Evolutionary conservation across 1,140 invertebrate species (phyloP).

Genomic region (Daktulosphaira vitifoliae): DNA sequence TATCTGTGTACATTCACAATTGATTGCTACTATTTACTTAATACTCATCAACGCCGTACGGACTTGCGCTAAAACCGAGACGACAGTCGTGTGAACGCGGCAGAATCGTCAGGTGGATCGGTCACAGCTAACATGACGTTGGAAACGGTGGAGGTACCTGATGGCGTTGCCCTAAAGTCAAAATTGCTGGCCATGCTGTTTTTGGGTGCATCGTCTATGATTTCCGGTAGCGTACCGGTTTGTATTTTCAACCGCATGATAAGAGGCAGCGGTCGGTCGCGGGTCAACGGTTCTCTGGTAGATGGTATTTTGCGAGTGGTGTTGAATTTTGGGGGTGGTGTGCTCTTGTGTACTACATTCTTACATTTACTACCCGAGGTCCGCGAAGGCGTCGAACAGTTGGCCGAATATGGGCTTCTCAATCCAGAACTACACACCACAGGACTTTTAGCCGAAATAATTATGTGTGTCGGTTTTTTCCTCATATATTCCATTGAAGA

Average conservation of each 20-base stretch:
- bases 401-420: conserved; percentile 1
- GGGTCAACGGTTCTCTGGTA: background rate
- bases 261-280: background rate
- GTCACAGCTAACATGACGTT: background rate
- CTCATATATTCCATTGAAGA: conserved; percentile 51
- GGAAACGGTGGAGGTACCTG: background rate
- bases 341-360: conserved; percentile 81
- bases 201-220: conserved; percentile 19
- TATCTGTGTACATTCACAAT: too few species aligned
- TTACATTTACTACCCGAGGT: conserved; percentile 85
- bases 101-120: background rate
- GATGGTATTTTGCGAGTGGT: conserved; percentile 42
- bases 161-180: background rate
- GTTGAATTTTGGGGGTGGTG: conserved; percentile 81
- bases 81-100: background rate
- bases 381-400: conserved; percentile 46
- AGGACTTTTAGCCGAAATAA: conserved; percentile 44
- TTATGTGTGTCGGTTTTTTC: conserved; percentile 52
- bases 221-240: conserved; percentile 8
- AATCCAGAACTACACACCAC: background rate
- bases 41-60: too few species aligned
- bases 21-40: too few species aligned
- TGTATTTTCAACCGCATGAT: conserved; percentile 5
- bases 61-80: background rate
- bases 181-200: conserved; percentile 21